Evolutionary conservation across 2,797 vertebrate genomes (phyloP).

Genomic region (Phrynocephalus guinanensis): DNA sequence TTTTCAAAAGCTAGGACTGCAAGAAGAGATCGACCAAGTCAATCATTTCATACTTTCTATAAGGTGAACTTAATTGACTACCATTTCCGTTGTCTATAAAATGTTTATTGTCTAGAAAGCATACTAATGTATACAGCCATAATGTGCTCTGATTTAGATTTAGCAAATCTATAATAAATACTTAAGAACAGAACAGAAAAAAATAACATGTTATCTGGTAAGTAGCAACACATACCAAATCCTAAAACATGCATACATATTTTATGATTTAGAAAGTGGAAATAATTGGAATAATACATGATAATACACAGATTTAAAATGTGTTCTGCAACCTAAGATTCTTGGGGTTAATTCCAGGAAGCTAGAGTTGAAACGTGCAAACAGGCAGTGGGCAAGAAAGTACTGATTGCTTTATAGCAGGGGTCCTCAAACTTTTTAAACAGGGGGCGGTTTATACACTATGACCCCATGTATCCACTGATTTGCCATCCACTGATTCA

Average conservation of each 20-base stretch:
- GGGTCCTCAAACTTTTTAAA: too few relatives aligned
- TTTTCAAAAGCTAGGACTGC: conserved; percentile 72
- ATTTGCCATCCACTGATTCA: too few relatives aligned
- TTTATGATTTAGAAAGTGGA: conserved; percentile 23
- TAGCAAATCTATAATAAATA: conserved; percentile 17
- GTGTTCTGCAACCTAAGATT: neutral
- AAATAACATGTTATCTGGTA: neutral
- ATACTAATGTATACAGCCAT: conserved; percentile 62
- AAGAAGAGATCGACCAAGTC: conserved; percentile 70
- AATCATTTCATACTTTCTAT: conserved; percentile 79
- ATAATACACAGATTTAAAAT: neutral
- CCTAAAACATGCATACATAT: neutral
- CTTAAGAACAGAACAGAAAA: conserved; percentile 5
- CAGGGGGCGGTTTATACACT: too few relatives aligned
- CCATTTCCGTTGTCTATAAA: conserved; percentile 70
- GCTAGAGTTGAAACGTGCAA: neutral
- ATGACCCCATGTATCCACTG: too few relatives aligned
- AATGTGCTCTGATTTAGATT: neutral
- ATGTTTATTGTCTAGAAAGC: conserved; percentile 64
- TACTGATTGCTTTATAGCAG: neutral
- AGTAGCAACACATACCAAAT: conserved; percentile 14
- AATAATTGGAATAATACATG: conserved; percentile 36
- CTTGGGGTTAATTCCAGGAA: neutral
- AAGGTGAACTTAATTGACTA: conserved; percentile 74
- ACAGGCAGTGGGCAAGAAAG: neutral